Evolutionary conservation across 2,797 vertebrate species (phyloP), one percentile per base, ranked within the genome.

Genomic region (Coregonus suidteri): DNA sequence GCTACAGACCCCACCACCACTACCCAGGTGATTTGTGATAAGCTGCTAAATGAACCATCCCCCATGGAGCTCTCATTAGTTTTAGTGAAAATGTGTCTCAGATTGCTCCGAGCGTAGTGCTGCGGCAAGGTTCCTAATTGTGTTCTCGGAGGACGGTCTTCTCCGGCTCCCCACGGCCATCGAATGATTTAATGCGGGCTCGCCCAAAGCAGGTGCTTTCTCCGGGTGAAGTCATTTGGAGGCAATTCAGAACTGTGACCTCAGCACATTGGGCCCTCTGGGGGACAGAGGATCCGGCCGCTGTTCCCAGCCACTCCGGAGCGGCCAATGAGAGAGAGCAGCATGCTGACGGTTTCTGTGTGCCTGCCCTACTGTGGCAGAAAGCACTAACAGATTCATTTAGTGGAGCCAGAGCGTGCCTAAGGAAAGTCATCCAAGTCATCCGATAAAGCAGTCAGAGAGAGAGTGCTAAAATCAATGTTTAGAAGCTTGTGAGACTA

Each of bases 171-270:
- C 90, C 20, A 53, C 76, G 84, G 87, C 76, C 87, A 85, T 81
- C 82, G 85, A 91, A 90, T 92, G 89, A 93, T 93, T 91, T 91
- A 92, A 91, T 91, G 92, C 80, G 72, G 90, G 90, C 88, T 90
- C 81, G 77, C 86, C 91, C 86, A 81, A 79, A 92, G 92, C 93
- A 94, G 92, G 93, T 94, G 93, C 91, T 92, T 92, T 93, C 91
- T 91, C 83, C 81, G 89, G 90, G 88, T 93, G 90, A 93, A 93
- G 91, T 93, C 89, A 92, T 93, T 93, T 89, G 84, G 86, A 94
- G 93, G 91, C 88, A 85, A 92, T 92, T 93, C 91, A 91, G 89
- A 93, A 91, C 87, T 88, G 91, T 95, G 93, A 94, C 93, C 93
- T 94, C 93, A 91, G 90, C 92, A 92, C 88, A 91, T 87, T 87